Base-by-base conservation (phyloP, 2,113 vertebrate species). In the Phrynocephalus versicolor region DNA sequence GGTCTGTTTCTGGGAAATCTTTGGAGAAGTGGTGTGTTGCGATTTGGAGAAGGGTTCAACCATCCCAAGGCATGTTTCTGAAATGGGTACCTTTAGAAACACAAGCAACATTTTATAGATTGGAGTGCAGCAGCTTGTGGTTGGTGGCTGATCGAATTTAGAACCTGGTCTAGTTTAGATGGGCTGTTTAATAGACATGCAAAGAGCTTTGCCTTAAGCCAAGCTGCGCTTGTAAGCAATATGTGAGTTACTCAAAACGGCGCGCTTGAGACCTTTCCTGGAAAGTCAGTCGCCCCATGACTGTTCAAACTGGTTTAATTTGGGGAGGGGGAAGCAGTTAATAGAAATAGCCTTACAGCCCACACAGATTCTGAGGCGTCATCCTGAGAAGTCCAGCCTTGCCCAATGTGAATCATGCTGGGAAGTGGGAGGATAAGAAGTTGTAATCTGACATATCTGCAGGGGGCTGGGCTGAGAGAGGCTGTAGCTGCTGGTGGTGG, bases 21-120 rank as follows among this genome's bases (percentile, higher is more conserved):
- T 79, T 30, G 84, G 72, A 76, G 84, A 79, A 72, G 67, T 62
- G 58, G 30, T 71, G 23, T n/a, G 19, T 80, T 72, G 35, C 23
- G 65, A 33, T 79, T 35, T 33, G 16, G 64, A 76, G 82, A 30
- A 16, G 37, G 35, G 14, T 41, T 45, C 37, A 73, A 72, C 16
- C 14, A 5, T 72, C 51, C 55, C 57, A 25, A 41, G 25, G 35
- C 81, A 15, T 62, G 25, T 73, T 62, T 33, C 35, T 6, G 37
- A 45, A 77, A 37, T 21, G n/a, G 30, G 37, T n/a, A 37, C 21
- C 72, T 30, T 27, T 21, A 72, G 39, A 72, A 60, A 80, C 60
- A 67, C 15, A 80, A 65, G 58, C 55, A 13, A 10, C 23, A 30
- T n/a, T 33, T 55, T 35, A 69, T 65, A 58, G 3, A 64, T 58